A percentile compares a stretch with the other conserved stretches of the same genome.
Evolutionary conservation across 2,888 invertebrate genomes (phyloP).

Genomic region (Melangyna quadrimaculata): DNA sequence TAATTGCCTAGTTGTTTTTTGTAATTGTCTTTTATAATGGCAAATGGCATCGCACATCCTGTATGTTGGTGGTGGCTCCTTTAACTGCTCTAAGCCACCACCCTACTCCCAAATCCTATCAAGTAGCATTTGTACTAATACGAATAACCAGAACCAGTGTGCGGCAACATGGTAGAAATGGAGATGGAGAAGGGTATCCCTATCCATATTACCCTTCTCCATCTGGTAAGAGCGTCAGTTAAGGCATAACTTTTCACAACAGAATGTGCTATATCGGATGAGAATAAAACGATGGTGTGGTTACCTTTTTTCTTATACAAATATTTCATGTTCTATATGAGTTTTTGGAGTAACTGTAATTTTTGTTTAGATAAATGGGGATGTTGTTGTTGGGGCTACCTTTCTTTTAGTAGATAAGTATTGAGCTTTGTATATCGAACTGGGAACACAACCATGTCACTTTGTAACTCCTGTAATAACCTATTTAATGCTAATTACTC

Average conservation of each 20-base stretch:
- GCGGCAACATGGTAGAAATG: neutral
- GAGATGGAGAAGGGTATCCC: too few relatives aligned
- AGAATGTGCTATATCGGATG: constrained; percentile 47
- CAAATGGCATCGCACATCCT: constrained; percentile 62
- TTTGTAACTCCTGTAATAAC: too few relatives aligned
- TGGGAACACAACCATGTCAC: too few relatives aligned
- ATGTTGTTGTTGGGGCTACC: neutral
- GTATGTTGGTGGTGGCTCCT: constrained; percentile 50
- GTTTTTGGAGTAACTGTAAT: neutral
- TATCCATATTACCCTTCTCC: too few relatives aligned
- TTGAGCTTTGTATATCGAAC: too few relatives aligned
- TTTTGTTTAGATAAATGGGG: neutral
- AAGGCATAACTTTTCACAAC: constrained; percentile 61
- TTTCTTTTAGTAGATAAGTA: too few relatives aligned
- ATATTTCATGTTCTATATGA: constrained; percentile 15
- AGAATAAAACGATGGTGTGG: constrained; percentile 25
- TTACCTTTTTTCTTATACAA: neutral
- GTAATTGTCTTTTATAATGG: constrained; percentile 73
- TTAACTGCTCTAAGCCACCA: neutral
- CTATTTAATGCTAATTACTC: too few relatives aligned
- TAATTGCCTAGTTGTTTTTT: constrained; percentile 76
- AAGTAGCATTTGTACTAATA: constrained; percentile 47
- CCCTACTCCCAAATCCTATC: constrained; percentile 24
- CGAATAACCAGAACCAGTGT: neutral
- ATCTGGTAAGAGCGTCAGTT: constrained; percentile 18